phyloP scores from a whole-genome alignment of 2,797 vertebrate species.

The Diplodus puntazzo region DNA sequence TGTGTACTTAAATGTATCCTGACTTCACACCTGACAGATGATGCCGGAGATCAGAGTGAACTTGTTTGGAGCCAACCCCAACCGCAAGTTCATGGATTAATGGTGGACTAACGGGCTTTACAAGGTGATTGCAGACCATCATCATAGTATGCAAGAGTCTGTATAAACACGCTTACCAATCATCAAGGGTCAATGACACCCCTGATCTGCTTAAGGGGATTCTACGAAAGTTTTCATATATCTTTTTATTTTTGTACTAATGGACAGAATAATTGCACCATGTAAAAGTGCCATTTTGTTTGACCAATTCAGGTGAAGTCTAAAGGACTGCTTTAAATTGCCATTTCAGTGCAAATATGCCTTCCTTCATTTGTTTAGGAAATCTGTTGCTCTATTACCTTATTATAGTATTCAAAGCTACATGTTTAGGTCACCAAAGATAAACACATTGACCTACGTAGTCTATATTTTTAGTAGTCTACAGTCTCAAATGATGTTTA shows the following conservation, averaged over 20 bases:
- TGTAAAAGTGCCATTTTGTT: slow-evolving; percentile 2
- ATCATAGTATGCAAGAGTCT: not conserved
- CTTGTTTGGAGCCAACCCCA: slow-evolving; percentile 93
- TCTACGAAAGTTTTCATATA: not conserved
- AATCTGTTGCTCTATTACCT: not conserved
- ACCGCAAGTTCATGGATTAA: slow-evolving; percentile 95
- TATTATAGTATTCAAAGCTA: slow-evolving; percentile 15
- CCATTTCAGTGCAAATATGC: slow-evolving; percentile 5
- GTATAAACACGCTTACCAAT: not conserved
- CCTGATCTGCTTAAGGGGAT: not conserved
- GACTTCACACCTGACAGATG: slow-evolving; percentile 85
- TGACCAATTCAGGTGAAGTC: not conserved
- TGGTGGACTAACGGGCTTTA: slow-evolving; percentile 18
- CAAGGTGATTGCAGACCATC: slow-evolving; percentile 42
- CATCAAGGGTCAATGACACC: slow-evolving; percentile 21
- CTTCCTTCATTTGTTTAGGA: slow-evolving; percentile 3
- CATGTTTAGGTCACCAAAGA: slow-evolving; percentile 40
- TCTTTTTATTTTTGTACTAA: slow-evolving; percentile 40
- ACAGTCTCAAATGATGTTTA: not conserved
- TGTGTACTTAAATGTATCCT: not conserved
- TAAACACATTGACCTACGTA: not conserved
- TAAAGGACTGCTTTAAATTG: slow-evolving; percentile 25
- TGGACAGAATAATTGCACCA: slow-evolving; percentile 4
- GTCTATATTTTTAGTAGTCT: slow-evolving; percentile 16
- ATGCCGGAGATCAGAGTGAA: slow-evolving; percentile 94